Evolutionary conservation across 2,888 invertebrate genomes (phyloP), one percentile per base, ranked within the genome.

Genomic region (Melieria omissa): DNA sequence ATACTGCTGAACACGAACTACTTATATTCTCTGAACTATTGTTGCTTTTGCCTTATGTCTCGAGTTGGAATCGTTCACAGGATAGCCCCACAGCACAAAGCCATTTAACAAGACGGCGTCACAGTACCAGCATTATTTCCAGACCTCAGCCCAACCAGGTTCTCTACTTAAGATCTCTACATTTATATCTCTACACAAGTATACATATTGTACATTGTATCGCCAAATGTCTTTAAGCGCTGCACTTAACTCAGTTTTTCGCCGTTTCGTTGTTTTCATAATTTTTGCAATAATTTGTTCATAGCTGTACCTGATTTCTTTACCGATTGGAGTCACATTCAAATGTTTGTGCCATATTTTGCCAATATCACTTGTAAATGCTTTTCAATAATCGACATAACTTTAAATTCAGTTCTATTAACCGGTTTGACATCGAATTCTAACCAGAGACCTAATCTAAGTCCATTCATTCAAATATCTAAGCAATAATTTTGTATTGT

Each of bases 61-160:
- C 75, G 77, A 77, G 77, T 77, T 77, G 74, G 76, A 78, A 78
- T 80, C 79, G 79, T 80, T 85, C 86, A 75, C 86, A 89, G 89
- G 89, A 89, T 88, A 90, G 89, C 86, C 89, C 89, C 81, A 88
- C 89, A 84, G 87, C 88, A 86, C 87, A 86, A 84, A 85, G 91
- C 85, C 91, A 91, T 87, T 90, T 92, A 88, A 92, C 92, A 82
- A 90, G 91, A 86, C 90, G 93, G 85, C 90, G 93, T 80, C 92
- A 93, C 90, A 93, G 93, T 88, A 92, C 93, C 85, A 87, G 87
- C 84, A 87, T 86, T 81, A 85, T 87, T 81, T 86, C 86, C 80
- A 86, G 87, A 83, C 86, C 86, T 78, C 83, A 85, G 78, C 84
- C 86, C 82, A 86, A 86, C 83, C 87, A 87, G 87, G 87, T 87